Conservation (phyloP, 2,888 invertebrate genomes). For the Anarsia innoxiella region DNA sequence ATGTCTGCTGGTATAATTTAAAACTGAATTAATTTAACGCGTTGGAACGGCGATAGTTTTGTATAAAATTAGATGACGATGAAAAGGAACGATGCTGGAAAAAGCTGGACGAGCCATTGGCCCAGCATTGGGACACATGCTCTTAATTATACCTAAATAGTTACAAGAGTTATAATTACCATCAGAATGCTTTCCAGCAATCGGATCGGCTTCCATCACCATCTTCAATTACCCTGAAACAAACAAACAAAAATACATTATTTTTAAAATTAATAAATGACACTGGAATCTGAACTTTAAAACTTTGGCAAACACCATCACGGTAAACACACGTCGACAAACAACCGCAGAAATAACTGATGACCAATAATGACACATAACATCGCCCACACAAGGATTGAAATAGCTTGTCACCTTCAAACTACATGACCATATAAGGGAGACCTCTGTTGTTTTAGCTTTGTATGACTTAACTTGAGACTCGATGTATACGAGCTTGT, state of each 20-base stretch:
- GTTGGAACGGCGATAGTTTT: no score
- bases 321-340: slow-evolving; percentile 21
- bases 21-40: no score
- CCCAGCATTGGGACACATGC: no score
- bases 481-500: no score
- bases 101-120: no score
- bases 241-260: slow-evolving; percentile 23
- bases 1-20: no score
- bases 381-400: slow-evolving; percentile 38
- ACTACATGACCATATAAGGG: slow-evolving; percentile 15
- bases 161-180: no score
- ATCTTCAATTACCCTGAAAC: slow-evolving; percentile 53
- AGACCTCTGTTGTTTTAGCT: no score
- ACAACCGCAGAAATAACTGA: slow-evolving; percentile 35
- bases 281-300: neutral
- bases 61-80: no score
- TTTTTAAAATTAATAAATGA: neutral
- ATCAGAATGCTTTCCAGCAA: slow-evolving; percentile 54
- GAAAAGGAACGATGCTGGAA: no score
- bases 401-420: slow-evolving; percentile 36
- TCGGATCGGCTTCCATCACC: slow-evolving; percentile 68
- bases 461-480: no score
- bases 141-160: no score
- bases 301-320: slow-evolving; percentile 1
- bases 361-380: slow-evolving; percentile 39